Evolutionary conservation across 2,797 vertebrate genomes (phyloP).

Genomic region (Amazonetta brasiliensis): DNA sequence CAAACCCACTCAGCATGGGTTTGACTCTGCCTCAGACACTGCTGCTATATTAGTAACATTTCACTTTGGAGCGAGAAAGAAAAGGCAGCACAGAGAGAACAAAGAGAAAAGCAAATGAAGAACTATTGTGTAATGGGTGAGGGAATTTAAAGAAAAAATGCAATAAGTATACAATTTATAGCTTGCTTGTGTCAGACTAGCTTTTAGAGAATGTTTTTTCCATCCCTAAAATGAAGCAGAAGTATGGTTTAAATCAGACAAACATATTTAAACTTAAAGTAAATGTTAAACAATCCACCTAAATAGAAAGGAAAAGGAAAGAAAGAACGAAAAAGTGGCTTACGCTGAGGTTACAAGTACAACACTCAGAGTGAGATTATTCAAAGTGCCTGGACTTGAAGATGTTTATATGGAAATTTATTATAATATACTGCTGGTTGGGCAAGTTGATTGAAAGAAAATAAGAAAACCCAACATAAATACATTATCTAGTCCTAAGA

Average conservation of each 20-base stretch:
- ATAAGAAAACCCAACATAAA: neutral
- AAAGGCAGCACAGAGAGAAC: neutral
- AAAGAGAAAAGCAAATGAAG: neutral
- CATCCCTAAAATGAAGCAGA: neutral
- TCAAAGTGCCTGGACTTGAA: neutral
- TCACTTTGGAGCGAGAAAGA: neutral
- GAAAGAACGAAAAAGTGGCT: neutral
- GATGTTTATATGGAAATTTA: neutral
- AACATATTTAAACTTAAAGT: neutral
- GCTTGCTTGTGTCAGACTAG: neutral
- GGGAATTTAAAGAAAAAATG: neutral
- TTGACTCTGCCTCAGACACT: neutral
- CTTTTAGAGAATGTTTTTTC: neutral
- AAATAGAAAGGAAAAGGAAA: neutral
- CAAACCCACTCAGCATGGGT: neutral
- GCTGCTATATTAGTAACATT: neutral
- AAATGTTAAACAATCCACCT: neutral
- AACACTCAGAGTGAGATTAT: neutral
- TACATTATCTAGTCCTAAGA: neutral
- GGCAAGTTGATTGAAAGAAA: neutral
- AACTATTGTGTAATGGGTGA: neutral
- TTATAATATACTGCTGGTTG: neutral
- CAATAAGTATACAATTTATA: neutral
- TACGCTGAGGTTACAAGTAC: neutral
- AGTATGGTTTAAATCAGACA: neutral